phyloP scores from a whole-genome alignment of 2,888 invertebrate genomes.

The Melangyna quadrimaculata region DNA sequence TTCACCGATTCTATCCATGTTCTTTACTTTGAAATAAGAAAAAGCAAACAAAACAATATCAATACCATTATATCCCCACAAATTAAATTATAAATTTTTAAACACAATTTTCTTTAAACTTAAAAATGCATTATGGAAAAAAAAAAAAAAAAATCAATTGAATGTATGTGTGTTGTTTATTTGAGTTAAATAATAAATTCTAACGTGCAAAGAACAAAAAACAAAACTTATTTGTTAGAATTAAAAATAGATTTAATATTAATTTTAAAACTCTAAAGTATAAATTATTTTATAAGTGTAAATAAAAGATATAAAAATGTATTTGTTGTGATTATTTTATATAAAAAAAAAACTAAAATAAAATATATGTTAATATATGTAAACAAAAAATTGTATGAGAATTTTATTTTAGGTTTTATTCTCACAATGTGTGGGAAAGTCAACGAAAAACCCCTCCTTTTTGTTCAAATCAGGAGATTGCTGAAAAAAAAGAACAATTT shows the following conservation, averaged over 20 bases:
- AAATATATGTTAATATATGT: slow-evolving; percentile 65
- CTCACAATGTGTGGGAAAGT: not conserved
- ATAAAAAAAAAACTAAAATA: slow-evolving; percentile 72
- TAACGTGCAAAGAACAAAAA: slow-evolving; percentile 36
- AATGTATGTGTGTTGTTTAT: slow-evolving; percentile 40
- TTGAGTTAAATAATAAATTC: slow-evolving; percentile 40
- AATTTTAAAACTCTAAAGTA: slow-evolving; percentile 28
- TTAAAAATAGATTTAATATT: slow-evolving; percentile 26
- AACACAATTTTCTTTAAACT: not conserved
- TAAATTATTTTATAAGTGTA: slow-evolving; percentile 65
- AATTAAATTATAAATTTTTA: slow-evolving; percentile 3
- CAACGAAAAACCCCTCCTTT: not conserved
- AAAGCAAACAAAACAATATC: slow-evolving; percentile 6
- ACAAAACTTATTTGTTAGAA: slow-evolving; percentile 39
- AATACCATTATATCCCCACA: slow-evolving; percentile 38
- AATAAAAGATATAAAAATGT: slow-evolving; percentile 66
- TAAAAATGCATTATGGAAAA: slow-evolving; percentile 7
- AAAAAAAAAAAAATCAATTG: slow-evolving; percentile 21
- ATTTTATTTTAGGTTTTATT: not conserved
- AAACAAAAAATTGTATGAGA: not conserved
- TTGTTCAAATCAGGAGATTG: not conserved
- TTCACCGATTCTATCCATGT: not conserved
- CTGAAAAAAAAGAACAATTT: not conserved
- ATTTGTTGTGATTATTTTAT: slow-evolving; percentile 74
- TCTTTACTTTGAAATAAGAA: not conserved